Conservation (phyloP, 2,797 vertebrate species). For the Argya squamiceps region DNA sequence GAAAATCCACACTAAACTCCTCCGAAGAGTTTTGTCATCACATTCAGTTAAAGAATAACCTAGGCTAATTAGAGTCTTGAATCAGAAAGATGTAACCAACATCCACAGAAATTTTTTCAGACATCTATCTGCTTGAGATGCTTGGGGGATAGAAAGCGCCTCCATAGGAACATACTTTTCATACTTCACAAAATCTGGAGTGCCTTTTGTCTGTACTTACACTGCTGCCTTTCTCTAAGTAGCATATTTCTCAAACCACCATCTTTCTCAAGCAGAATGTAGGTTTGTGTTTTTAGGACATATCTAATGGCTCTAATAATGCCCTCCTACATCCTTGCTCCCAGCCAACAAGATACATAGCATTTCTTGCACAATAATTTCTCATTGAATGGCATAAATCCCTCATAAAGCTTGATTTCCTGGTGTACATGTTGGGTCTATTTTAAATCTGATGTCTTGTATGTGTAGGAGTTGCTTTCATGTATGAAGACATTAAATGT, state of each 20-base stretch:
- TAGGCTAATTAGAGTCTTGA: background rate
- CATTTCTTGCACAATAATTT: slow-evolving; percentile 13
- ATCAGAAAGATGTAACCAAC: background rate
- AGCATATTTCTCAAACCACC: background rate
- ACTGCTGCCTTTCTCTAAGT: background rate
- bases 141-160: background rate
- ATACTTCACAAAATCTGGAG: background rate
- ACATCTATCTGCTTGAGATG: background rate
- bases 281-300: background rate
- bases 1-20: background rate
- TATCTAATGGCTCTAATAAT: background rate
- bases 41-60: background rate
- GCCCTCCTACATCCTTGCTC: background rate
- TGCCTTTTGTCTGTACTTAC: background rate
- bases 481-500: background rate
- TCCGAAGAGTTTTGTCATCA: background rate
- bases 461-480: background rate
- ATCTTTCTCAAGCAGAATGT: background rate
- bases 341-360: background rate
- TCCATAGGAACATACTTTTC: background rate
- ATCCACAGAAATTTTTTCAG: background rate
- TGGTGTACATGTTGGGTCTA: background rate
- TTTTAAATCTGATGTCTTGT: background rate
- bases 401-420: background rate
- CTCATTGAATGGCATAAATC: background rate